Conservation (phyloP, 2,797 vertebrate species). For the Octomys mimax region DNA sequence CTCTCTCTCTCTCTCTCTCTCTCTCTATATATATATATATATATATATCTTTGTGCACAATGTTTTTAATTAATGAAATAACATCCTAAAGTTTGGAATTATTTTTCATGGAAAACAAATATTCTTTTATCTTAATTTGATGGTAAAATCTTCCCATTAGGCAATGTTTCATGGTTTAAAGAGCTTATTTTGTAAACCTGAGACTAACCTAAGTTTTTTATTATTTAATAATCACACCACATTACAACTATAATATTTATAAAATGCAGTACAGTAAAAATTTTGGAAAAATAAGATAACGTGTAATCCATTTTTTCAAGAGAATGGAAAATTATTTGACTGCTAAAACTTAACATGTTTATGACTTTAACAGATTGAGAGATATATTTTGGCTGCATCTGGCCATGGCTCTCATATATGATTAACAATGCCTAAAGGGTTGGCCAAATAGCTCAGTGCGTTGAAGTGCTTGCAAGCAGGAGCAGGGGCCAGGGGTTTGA, state of each 20-base stretch:
- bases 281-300: background rate
- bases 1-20: too few relatives aligned
- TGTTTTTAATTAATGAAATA: background rate
- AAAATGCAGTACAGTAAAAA: background rate
- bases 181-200: constrained; percentile 35
- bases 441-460: too few relatives aligned
- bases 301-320: constrained; percentile 6
- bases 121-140: constrained; percentile 31
- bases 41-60: background rate
- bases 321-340: background rate
- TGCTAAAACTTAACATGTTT: constrained; percentile 20
- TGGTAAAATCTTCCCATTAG: background rate
- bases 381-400: background rate
- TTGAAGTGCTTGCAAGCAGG: too few relatives aligned
- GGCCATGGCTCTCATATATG: background rate
- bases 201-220: background rate
- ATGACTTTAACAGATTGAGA: background rate
- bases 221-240: background rate
- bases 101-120: constrained; percentile 16
- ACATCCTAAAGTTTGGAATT: background rate
- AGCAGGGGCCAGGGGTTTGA: too few relatives aligned
- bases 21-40: too few relatives aligned
- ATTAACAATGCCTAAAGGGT: background rate
- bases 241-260: background rate
- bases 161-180: background rate